These are phyloP conservation scores for Sebastes hubbsi DNA, from an alignment of 2,797 vertebrate genomes.

Conservation along the genomic window DNA sequence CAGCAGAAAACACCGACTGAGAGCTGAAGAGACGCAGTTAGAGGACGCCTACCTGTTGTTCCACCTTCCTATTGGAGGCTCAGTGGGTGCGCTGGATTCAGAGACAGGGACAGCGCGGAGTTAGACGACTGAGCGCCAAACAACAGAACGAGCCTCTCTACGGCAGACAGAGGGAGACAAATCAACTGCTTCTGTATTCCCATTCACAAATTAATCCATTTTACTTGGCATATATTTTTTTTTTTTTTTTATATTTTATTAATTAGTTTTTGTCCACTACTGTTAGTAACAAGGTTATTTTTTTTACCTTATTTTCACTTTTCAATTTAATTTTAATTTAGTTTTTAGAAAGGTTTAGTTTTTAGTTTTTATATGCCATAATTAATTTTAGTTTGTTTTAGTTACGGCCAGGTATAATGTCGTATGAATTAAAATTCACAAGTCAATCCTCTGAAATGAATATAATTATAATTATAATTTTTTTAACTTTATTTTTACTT, in stretches of 20 bases:
- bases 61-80: conserved; percentile 56
- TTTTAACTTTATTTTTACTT: too few relatives aligned
- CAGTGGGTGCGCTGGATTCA: conserved; percentile 44
- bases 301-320: too few relatives aligned
- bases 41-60: conserved; percentile 73
- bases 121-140: neutral
- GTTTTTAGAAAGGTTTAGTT: too few relatives aligned
- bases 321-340: too few relatives aligned
- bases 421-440: too few relatives aligned
- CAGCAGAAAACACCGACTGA: neutral
- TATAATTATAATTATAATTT: too few relatives aligned
- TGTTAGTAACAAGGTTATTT: too few relatives aligned
- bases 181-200: neutral
- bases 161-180: conserved; percentile 4
- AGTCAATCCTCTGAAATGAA: too few relatives aligned
- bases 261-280: fast-evolving
- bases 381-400: too few relatives aligned
- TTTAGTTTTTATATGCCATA: too few relatives aligned
- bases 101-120: neutral
- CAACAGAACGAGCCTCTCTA: fast-evolving
- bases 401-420: too few relatives aligned
- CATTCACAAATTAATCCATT: conserved; percentile 44
- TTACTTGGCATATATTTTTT: neutral
- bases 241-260: neutral
- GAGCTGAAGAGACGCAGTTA: neutral